Conservation (phyloP, 2,888 invertebrate genomes). For the Anthoptus insignis region DNA sequence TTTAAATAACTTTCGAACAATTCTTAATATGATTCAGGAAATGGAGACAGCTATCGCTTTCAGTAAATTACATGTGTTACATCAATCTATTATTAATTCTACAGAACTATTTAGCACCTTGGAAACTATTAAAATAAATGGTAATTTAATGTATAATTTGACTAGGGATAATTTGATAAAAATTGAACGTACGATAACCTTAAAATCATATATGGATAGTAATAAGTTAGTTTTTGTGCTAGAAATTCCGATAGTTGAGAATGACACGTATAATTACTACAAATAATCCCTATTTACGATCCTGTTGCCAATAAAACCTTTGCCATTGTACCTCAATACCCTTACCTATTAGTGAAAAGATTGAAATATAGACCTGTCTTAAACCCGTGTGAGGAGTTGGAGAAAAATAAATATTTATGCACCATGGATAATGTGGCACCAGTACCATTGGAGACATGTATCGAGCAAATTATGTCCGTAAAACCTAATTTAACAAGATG, state of each 20-base stretch:
- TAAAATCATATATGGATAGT: conserved; percentile 17
- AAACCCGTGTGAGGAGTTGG: conserved; percentile 33
- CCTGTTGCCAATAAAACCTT: conserved; percentile 22
- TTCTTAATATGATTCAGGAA: conserved; percentile 4
- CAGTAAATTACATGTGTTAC: not conserved
- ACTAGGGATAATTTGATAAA: conserved; percentile 11
- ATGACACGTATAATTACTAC: conserved; percentile 33
- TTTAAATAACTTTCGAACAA: conserved; percentile 13
- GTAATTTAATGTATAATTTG: conserved; percentile 4
- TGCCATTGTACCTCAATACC: conserved; percentile 38
- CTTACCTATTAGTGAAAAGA: conserved; percentile 26
- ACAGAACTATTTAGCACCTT: not conserved
- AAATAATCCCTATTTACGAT: conserved; percentile 24
- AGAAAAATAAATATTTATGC: conserved; percentile 19
- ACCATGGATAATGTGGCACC: conserved; percentile 2
- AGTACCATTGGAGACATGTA: conserved; percentile 10
- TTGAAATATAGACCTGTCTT: conserved; percentile 35
- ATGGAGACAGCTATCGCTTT: conserved; percentile 10
- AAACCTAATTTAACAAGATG: conserved; percentile 2
- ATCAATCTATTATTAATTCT: conserved; percentile 7
- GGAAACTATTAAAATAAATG: not conserved
- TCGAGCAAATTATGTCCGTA: conserved; percentile 10
- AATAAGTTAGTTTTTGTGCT: conserved; percentile 7
- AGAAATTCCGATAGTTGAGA: conserved; percentile 22
- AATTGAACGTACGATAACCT: conserved; percentile 14